Evolutionary conservation across 2,797 vertebrate species (phyloP), one percentile per base, ranked within the genome.

Genomic region (Halcyon chelicuti): DNA sequence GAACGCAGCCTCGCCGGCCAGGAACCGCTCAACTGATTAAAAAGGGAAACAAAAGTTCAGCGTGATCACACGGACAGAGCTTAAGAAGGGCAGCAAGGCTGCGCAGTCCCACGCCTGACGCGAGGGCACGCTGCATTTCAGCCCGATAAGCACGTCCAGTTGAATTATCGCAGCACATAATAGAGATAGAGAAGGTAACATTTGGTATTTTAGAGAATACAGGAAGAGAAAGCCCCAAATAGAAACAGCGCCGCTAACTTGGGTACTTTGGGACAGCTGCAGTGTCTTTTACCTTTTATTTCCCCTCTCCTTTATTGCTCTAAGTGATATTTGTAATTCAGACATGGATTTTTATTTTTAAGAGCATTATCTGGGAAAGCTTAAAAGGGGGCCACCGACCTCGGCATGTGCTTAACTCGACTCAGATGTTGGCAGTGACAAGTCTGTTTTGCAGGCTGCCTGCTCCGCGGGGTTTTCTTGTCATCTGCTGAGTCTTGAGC

Each of bases 371-470:
- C 55, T 2, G 4, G 58, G 54, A 52, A 82, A 57, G 51, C 47
- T 78, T 31, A 51, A 68, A 31, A 80, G n/a, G 44, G 35, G 23
- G 3, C 44, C 79, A 60, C 5, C 1, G 3, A 86, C 73, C 88
- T 94, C 3, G 7, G 80, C 93, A 94, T 79, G 80, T 95, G 90
- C 94, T 90, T 84, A 42, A 84, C 70, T 66, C 16, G 31, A 61
- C 4, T 0, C 14, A 39, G 72, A 42, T 71, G 35, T 5, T 71
- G 73, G 44, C 70, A 86, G 86, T 9, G 49, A 57, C 29, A 42
- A 42, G 47, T 3, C 52, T 40, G n/a, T 39, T 85, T 22, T 9
- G 44, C 14, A 60, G 13, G 15, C 39, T 47, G 42, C 14, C 61
- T n/a, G n/a, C 57, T 83, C 74, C n/a, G 23, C 46, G 46, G 54